These are phyloP conservation scores for Kryptopterus vitreolus DNA, from an alignment of 2,797 vertebrate species.

Conservation along the genomic window DNA sequence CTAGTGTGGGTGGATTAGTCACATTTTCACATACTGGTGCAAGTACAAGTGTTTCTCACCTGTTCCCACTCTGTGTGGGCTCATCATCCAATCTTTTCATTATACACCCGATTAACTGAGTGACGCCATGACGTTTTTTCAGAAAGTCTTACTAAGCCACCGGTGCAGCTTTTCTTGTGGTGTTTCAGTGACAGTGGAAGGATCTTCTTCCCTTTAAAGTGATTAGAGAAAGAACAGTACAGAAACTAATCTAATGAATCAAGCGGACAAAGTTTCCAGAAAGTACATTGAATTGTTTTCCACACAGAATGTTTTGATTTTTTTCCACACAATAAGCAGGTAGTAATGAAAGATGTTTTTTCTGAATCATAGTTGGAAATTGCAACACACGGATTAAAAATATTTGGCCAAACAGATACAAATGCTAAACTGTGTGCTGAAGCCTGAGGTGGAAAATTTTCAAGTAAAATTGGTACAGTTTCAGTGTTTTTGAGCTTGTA, in stretches of 20 bases:
- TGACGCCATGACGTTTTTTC: background rate
- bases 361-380: slow-evolving; percentile 5
- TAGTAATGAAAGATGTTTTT: background rate
- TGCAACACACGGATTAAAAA: background rate
- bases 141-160: slow-evolving; percentile 9
- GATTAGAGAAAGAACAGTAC: background rate
- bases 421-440: background rate
- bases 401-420: background rate
- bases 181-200: slow-evolving; percentile 1
- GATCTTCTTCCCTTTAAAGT: background rate
- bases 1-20: background rate
- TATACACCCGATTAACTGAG: slow-evolving; percentile 32
- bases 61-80: slow-evolving; percentile 30
- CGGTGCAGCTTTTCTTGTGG: slow-evolving; percentile 8
- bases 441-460: background rate
- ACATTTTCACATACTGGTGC: background rate
- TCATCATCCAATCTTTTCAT: slow-evolving; percentile 52
- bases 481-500: background rate
- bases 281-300: background rate
- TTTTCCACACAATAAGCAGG: background rate
- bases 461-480: background rate
- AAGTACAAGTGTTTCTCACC: slow-evolving; percentile 36
- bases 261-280: background rate
- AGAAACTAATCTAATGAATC: background rate
- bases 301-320: background rate